These are phyloP conservation scores for Ctenochaetus hawaiiensis DNA, from an alignment of 2,797 vertebrate genomes.

Conservation along the genomic window DNA sequence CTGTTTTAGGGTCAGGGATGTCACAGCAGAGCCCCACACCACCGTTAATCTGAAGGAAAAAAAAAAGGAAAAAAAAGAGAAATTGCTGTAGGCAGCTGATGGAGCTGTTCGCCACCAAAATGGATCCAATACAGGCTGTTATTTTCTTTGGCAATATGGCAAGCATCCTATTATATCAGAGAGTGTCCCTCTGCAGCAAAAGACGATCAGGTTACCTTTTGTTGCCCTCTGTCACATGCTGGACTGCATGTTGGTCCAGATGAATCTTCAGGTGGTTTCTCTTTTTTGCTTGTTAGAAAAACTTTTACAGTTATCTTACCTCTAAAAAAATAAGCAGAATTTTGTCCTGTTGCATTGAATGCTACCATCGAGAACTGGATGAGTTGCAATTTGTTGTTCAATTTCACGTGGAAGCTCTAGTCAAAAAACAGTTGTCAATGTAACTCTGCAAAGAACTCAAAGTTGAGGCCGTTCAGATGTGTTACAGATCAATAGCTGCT, in stretches of 20 bases:
- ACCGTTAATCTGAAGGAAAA: conserved; percentile 12
- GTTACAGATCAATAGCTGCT: conserved; percentile 12
- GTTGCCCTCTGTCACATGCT: conserved; percentile 17
- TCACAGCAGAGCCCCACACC: conserved; percentile 50
- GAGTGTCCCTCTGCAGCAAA: conserved; percentile 11
- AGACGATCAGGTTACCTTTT: conserved; percentile 24
- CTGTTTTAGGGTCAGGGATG: conserved; percentile 70
- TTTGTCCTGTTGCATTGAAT: not conserved
- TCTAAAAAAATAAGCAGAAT: not conserved
- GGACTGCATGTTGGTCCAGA: conserved; percentile 13
- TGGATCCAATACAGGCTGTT: conserved; percentile 52
- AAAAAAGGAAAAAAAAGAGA: conserved; percentile 21
- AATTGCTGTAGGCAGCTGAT: conserved; percentile 61
- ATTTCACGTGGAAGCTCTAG: too few species aligned
- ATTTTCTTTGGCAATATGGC: conserved; percentile 51
- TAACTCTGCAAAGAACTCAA: not conserved
- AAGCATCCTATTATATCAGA: conserved; percentile 45
- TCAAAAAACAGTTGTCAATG: not conserved
- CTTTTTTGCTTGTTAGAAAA: conserved; percentile 5
- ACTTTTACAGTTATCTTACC: not conserved
- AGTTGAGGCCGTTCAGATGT: not conserved
- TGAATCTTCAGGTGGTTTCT: conserved; percentile 21
- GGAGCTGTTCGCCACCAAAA: conserved; percentile 58
- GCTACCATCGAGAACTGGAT: too few species aligned
- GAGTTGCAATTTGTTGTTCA: too few species aligned